Percentiles rank a stretch among this genome's conserved stretches.
phyloP scores from a whole-genome alignment of 2,113 vertebrate species.

The Poeciliopsis retropinna region DNA sequence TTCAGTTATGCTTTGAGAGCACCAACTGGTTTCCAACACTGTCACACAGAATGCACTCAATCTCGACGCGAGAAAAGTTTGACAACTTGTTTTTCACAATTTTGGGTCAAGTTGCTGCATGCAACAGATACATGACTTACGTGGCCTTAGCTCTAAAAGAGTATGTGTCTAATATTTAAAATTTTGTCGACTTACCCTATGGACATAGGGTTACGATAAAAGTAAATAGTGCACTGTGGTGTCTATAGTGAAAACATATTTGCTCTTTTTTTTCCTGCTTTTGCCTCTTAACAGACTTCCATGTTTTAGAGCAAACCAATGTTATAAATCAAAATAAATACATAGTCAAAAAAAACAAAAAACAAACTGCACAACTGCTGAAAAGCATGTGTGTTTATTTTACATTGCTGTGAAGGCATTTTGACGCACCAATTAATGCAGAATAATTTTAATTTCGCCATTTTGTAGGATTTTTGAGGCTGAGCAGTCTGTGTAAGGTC shows the following conservation, averaged over 20 bases:
- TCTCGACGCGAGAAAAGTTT: no score
- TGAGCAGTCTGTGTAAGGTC: no score
- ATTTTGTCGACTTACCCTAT: not conserved
- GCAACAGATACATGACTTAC: not conserved
- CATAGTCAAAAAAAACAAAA: not conserved
- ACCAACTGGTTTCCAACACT: no score
- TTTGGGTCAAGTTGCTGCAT: not conserved
- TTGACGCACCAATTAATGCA: no score
- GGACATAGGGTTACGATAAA: not conserved
- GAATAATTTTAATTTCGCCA: no score
- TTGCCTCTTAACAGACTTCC: not conserved
- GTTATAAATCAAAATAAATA: not conserved
- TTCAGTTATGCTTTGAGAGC: not conserved
- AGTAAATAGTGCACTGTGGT: not conserved
- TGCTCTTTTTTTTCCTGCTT: not conserved
- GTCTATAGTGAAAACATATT: not conserved
- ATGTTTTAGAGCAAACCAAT: not conserved
- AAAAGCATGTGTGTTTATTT: no score
- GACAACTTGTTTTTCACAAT: no score
- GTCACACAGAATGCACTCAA: no score
- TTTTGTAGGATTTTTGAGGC: no score
- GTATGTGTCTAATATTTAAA: not conserved
- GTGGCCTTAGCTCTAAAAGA: not conserved
- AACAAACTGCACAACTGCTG: not conserved
- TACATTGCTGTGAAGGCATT: no score